These are phyloP conservation scores for Poecilia gillii DNA, from an alignment of 2,797 vertebrate species.

Conservation along the genomic window DNA sequence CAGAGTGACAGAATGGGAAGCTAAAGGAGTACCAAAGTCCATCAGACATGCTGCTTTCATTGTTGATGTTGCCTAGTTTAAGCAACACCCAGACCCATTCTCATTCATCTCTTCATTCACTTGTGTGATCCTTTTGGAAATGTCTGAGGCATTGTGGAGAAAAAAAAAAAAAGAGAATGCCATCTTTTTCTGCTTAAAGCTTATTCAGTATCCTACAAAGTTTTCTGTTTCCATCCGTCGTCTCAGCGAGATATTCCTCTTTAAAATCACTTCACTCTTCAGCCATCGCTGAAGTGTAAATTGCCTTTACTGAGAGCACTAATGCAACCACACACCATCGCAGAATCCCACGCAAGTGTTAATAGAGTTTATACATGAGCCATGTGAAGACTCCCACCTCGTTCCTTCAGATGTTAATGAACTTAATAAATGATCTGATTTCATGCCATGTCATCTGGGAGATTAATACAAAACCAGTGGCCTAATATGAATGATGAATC, in stretches of 20 bases:
- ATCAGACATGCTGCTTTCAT: neutral
- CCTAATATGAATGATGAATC: neutral
- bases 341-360: neutral
- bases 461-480: neutral
- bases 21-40: neutral
- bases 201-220: neutral
- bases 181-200: too few species aligned
- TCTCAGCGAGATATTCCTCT: too few species aligned
- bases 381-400: neutral
- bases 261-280: neutral
- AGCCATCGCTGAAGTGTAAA: neutral
- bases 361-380: neutral
- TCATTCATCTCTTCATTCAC: too few species aligned
- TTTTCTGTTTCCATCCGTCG: neutral
- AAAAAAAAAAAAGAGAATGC: too few species aligned
- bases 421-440: neutral
- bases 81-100: too few species aligned
- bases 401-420: neutral
- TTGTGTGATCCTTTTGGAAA: neutral
- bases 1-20: neutral
- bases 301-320: neutral
- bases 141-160: neutral
- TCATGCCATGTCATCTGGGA: neutral
- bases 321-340: neutral
- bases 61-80: too few species aligned